Evolutionary conservation across 2,888 invertebrate species (phyloP), one percentile per base, ranked within the genome.

Genomic region (Oxyteleia sp.): DNA sequence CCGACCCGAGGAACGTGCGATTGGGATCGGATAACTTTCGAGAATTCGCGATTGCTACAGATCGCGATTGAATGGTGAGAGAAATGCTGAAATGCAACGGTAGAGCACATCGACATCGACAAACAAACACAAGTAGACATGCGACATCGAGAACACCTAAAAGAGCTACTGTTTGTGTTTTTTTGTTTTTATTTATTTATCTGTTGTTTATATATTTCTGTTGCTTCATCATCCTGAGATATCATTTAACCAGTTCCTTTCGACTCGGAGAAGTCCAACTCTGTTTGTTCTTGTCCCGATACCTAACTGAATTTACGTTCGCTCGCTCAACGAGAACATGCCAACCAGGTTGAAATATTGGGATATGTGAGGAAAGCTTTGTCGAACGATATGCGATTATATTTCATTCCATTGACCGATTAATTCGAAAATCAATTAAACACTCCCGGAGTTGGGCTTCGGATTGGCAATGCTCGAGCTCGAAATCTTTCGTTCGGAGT

Each of bases 111-210:
- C 85, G 89, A 91, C 85, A 89, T 87, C 87, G 87, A 89, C 85
- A 88, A 87, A 86, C 88, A 89, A 89, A 87, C 88, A 87, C 87
- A 88, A 87, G 74, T 71, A 88, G 86, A 85, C 89, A 90, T 90
- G 89, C 90, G 87, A 89, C 89, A 88, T 87, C 84, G 84, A 89
- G 84, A 89, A 85, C 87, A 87, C 88, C 43, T 69, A 88, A 82
- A 87, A 87, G 89, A 87, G 86, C 82, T 87, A 86, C 85, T 83
- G 57, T 76, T 86, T 84, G 78, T 79, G 64, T 78, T 68, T 29
- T 20, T 69, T 82, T 82, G 59, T 53, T 80, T 61, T 43, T 45
- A 49, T 66, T 51, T 55, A 26, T 45, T 32, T 45, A 38, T 43
- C 15, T 64, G 26, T 57, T 59, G 45, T 49, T 61, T 74, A 63